A percentile compares a stretch with the other conserved stretches of the same genome.
These are phyloP conservation scores for Acanthoscelides obtectus DNA, from an alignment of 2,888 invertebrate genomes.

Conservation along the genomic window DNA sequence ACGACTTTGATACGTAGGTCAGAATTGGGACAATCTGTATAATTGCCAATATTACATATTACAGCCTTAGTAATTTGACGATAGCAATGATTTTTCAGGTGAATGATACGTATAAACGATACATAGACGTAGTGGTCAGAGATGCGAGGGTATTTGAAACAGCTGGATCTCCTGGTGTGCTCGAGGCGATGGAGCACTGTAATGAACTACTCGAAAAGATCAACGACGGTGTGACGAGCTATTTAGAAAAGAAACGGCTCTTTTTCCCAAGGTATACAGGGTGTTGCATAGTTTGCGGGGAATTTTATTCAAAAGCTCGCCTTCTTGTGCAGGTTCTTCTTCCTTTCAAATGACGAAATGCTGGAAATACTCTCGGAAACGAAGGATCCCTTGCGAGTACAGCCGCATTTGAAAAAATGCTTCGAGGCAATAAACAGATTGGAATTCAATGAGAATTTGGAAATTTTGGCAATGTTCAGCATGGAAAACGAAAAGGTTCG, in stretches of 20 bases:
- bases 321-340: slow-evolving; percentile 81
- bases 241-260: slow-evolving; percentile 78
- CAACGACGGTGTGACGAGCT: slow-evolving; percentile 76
- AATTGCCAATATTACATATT: no score
- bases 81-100: slow-evolving; percentile 35
- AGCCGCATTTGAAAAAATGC: slow-evolving; percentile 82
- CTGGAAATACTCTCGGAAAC: slow-evolving; percentile 87
- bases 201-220: slow-evolving; percentile 70
- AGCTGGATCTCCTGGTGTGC: slow-evolving; percentile 61
- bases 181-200: slow-evolving; percentile 67
- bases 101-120: slow-evolving; percentile 61
- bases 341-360: slow-evolving; percentile 87
- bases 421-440: slow-evolving; percentile 80
- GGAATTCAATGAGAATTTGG: slow-evolving; percentile 64
- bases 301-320: no score
- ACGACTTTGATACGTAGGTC: no score
- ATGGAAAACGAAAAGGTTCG: slow-evolving; percentile 67
- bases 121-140: slow-evolving; percentile 58
- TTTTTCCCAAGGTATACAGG: slow-evolving; percentile 57
- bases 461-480: slow-evolving; percentile 74
- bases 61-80: not conserved
- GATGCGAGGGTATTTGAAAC: slow-evolving; percentile 63
- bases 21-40: no score
- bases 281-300: no score
- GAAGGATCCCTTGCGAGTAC: slow-evolving; percentile 77